Evolutionary conservation across 2,888 invertebrate genomes (phyloP), one percentile per base, ranked within the genome.

Genomic region (Cerceris rybyensis): DNA sequence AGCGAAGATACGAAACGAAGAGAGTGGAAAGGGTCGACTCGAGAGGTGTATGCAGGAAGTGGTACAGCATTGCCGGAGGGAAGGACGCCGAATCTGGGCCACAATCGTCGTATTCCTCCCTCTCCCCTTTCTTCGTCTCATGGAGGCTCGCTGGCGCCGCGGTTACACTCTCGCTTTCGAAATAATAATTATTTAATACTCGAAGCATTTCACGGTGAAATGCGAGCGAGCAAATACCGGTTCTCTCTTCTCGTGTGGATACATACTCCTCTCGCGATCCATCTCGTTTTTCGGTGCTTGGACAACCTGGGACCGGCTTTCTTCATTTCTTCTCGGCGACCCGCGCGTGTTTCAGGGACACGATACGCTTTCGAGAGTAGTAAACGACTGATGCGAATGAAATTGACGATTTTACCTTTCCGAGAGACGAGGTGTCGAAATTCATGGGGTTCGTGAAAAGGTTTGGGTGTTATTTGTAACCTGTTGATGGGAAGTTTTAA

Each of bases 151-250:
- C 75, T 83, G 82, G 85, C 85, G 83, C 85, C 81, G 76, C 61
- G 78, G 81, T 87, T 85, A 86, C 86, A 88, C 90, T 90, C 88
- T 90, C 87, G 86, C 90, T 91, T 92, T 92, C 90, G 89, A 90
- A 91, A 91, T 88, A 90, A 90, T 90, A 91, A 92, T 92, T 91
- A 92, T 91, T 91, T 90, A 91, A 92, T 90, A 90, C 88, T 83
- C 80, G 80, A 76, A 80, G 76, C 78, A 49, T 28, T 28, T 28
- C 28, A 14, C 72, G 80, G 86, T 87, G 86, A 88, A 89, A 88
- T 88, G 88, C 78, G 75, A 72, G 74, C 57, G 61, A 41, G 54
- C 43, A 28, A 39, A 54, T 57, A 79, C 83, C 83, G 80, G 79
- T 83, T 85, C 68, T 81, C 64, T 16, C 4, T 4, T 28, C 28